These are phyloP conservation scores for Ctenoplectra terminalis DNA, from an alignment of 1,140 invertebrate genomes.

Conservation along the genomic window DNA sequence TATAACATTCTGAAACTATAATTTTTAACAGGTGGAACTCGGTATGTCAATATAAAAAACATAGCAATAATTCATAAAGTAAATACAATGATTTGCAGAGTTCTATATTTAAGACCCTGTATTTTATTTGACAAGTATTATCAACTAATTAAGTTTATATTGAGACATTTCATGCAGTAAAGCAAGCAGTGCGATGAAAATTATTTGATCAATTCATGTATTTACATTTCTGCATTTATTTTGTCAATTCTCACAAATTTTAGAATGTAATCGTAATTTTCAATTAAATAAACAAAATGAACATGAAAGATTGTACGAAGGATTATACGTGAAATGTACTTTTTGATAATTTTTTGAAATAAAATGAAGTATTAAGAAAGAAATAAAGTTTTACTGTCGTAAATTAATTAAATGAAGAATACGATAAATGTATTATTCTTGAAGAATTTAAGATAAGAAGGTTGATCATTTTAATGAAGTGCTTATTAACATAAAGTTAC, in stretches of 20 bases:
- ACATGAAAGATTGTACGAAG: too few species aligned
- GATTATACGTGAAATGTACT: background rate
- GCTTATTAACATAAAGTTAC: constrained; percentile 56
- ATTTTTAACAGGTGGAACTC: too few species aligned
- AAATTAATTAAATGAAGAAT: background rate
- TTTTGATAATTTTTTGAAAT: constrained; percentile 22
- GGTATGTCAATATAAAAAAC: background rate
- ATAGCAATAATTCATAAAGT: background rate
- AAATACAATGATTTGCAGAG: background rate
- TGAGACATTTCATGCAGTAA: background rate
- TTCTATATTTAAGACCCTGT: background rate
- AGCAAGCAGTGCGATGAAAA: background rate
- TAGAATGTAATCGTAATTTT: too few species aligned
- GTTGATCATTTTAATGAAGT: constrained; percentile 49
- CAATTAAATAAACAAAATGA: too few species aligned
- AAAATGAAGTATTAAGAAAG: background rate
- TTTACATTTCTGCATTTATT: too few species aligned
- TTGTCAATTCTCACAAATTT: too few species aligned
- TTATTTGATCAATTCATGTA: background rate
- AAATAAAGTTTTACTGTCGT: background rate
- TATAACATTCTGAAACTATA: too few species aligned
- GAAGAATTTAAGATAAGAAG: constrained; percentile 34
- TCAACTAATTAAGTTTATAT: background rate
- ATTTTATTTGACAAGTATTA: background rate
- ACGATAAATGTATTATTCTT: background rate